Conservation (phyloP, 2,797 vertebrate genomes). For the Hydrocynus forskahlii region DNA sequence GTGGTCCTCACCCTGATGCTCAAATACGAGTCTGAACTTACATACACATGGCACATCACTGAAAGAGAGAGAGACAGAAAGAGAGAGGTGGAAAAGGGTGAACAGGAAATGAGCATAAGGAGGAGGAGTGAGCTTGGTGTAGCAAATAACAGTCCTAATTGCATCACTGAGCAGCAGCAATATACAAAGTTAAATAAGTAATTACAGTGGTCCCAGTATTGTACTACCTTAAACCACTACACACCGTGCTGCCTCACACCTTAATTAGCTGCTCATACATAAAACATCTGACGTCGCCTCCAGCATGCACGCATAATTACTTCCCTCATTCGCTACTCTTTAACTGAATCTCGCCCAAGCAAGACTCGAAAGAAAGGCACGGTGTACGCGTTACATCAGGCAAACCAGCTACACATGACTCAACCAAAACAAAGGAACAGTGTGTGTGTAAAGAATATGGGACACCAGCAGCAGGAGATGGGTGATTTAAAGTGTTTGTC, state of each 20-base stretch:
- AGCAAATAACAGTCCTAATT: slow-evolving; percentile 14
- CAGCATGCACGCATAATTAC: slow-evolving; percentile 31
- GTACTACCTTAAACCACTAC: slow-evolving; percentile 16
- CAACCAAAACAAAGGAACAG: background rate
- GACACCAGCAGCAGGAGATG: background rate
- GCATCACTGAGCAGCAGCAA: slow-evolving; percentile 23
- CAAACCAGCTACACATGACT: background rate
- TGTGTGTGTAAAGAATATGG: background rate
- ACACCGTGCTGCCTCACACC: background rate
- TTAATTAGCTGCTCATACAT: slow-evolving; percentile 45
- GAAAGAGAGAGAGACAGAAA: slow-evolving; percentile 39
- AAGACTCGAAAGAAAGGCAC: background rate
- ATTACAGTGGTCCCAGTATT: slow-evolving; percentile 17
- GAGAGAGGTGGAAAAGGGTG: background rate
- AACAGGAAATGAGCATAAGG: background rate
- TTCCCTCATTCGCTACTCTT: slow-evolving; percentile 13
- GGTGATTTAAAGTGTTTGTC: background rate
- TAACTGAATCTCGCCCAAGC: slow-evolving; percentile 24
- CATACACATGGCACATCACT: slow-evolving; percentile 92
- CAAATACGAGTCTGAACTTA: slow-evolving; percentile 93
- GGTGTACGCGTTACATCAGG: too few species aligned
- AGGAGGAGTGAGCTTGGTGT: background rate
- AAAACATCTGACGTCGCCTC: slow-evolving; percentile 25
- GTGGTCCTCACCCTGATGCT: slow-evolving; percentile 88
- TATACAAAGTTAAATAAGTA: slow-evolving; percentile 27